Base-by-base conservation (phyloP, 2,888 invertebrate species). In the Ophraella communa region DNA sequence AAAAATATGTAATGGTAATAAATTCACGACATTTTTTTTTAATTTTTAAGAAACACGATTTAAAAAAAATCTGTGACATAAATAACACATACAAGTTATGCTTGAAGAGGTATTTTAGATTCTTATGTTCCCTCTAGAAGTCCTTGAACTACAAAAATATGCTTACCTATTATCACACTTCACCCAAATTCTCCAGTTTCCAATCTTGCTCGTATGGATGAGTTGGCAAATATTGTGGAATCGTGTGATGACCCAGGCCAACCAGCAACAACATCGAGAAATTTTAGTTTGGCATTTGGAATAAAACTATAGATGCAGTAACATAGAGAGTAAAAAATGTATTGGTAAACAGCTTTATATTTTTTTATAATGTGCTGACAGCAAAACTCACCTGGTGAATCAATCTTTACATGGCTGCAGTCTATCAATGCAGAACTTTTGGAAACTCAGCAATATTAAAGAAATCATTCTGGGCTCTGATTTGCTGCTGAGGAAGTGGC, bases 281-380 rank as follows among this genome's bases (percentile, higher is more conserved):
- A 67, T 58, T 65, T 68, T 30, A 76, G 49, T 21, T 67, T 42
- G 10, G 71, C 3, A 24, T 24, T 5, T 24, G 24, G 3, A 5
- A 24, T n/a, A 5, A 24, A 3, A 24, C 24, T 24, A 5, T 4
- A 24, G 72, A 61, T 77, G 78, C 0, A 76, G 33, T 11, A 73
- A 75, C 23, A 11, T 11, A 47, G 24, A 24, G 24, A 24, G 24
- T n/a, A n/a, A 24, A 24, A 5, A 24, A 24, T 24, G 24, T 4
- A 24, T 24, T 24, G 24, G 24, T 4, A 24, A 24, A 24, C 24
- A 24, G 24, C 5, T 24, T 24, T 24, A n/a, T 24, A 24, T 5
- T 5, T 24, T 24, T 24, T 24, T 4, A 5, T 24, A 24, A 4
- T 24, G 3, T 24, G 24, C 3, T 4, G 47, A 2, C 20, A 18